Percentiles rank a stretch among this genome's conserved stretches.
Evolutionary conservation across 2,888 invertebrate species (phyloP).

Genomic region (Coelopa pilipes): DNA sequence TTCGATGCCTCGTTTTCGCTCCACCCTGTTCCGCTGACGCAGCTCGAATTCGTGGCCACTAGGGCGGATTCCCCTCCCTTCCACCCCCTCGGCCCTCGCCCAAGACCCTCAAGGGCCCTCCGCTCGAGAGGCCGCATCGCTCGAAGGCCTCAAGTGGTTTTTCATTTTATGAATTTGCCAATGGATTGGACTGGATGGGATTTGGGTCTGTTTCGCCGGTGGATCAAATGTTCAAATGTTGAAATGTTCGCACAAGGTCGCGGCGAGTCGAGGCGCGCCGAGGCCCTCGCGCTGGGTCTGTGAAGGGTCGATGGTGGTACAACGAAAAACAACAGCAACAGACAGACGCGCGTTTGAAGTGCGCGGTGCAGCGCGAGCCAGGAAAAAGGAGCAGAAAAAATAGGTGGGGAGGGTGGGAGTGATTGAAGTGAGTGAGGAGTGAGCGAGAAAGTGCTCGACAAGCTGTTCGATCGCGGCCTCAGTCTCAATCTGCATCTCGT

Average conservation of each 20-base stretch:
- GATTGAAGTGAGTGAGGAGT: background rate
- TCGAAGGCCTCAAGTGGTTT: conserved; percentile 48
- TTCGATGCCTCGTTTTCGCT: too few relatives aligned
- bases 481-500: too few relatives aligned
- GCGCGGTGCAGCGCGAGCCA: background rate
- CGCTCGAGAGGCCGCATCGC: conserved; percentile 36
- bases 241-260: conserved; percentile 16
- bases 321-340: conserved; percentile 5
- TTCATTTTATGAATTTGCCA: conserved; percentile 51
- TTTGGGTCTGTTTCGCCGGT: background rate
- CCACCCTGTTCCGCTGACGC: background rate
- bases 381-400: background rate
- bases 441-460: too few relatives aligned
- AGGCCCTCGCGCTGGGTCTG: background rate
- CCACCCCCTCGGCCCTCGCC: background rate
- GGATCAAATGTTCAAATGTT: too few relatives aligned
- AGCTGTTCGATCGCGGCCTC: too few relatives aligned
- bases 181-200: background rate
- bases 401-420: background rate
- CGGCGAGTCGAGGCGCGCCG: background rate
- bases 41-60: too few relatives aligned
- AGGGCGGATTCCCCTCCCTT: too few relatives aligned
- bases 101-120: background rate
- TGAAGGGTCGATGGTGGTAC: background rate
- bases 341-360: conserved; percentile 36